Base-by-base conservation (phyloP, 2,888 invertebrate genomes). In the Spilosoma lubricipeda region DNA sequence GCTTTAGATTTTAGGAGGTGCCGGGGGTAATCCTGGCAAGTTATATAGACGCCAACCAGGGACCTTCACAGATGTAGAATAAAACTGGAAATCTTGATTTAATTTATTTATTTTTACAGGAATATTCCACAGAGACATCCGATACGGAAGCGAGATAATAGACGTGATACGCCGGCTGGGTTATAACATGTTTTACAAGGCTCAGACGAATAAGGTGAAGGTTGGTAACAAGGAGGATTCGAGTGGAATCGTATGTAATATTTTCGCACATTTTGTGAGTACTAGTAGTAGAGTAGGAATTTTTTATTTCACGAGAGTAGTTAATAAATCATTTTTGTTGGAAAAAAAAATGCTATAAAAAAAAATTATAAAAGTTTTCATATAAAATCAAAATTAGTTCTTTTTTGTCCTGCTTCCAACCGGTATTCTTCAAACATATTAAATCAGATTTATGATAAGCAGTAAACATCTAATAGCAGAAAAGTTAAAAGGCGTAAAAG, bases 1-100 rank as follows among this genome's bases (percentile, higher is more conserved):
- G 91, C 89, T 89, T 87, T 88, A 90, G 90, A 89, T 90, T 92
- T 91, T 88, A 90, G 89, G 85, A 91, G 90, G 90, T 90, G 90
- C 82, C 88, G 85, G 80, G 87, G 90, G 89, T 88, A 90, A 91
- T 91, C 89, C 89, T 76, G 70, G 77, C 87, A 85, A 87, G 89
- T 90, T 91, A 90, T 90, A 86, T 87, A 86, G 86, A 82, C 84
- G 80, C 80, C 83, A 72, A 78, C 82, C 81, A 82, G 88, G 89
- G 85, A 81, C 78, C 52, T 66, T 75, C 89, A 76, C 74, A 74
- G 90, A 90, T 87, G 69, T 87, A 86, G 45, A 80, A 81, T 77
- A 76, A 73, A 80, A 77, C 89, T 90, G 85, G 90, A 91, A 63
- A 87, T 84, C 82, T 79, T 76, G 73, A 79, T 86, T 86, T 56